These are phyloP conservation scores for Thereva nobilitata DNA, from an alignment of 2,888 invertebrate genomes.

Conservation along the genomic window DNA sequence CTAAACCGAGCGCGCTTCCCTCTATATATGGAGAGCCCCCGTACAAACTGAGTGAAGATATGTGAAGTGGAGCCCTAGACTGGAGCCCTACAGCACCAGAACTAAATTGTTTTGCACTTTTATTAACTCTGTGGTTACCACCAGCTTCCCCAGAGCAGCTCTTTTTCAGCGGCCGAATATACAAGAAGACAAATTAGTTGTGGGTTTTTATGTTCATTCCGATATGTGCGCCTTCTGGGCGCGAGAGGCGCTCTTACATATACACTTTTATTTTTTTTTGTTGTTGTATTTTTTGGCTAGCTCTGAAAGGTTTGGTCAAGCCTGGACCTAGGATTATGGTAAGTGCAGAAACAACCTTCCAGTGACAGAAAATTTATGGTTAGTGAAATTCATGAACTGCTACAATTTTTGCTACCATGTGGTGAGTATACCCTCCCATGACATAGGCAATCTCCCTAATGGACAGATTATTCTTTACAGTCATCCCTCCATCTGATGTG, in stretches of 20 bases:
- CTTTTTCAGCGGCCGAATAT: neutral
- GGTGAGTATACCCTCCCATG: conserved; percentile 1
- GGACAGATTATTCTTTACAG: conserved; percentile 22
- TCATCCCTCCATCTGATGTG: too few relatives aligned
- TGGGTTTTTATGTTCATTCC: conserved; percentile 14
- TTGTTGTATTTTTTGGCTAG: neutral
- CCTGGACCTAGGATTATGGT: conserved; percentile 3
- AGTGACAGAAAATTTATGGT: conserved; percentile 20
- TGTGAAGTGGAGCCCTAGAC: conserved; percentile 12
- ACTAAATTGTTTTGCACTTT: conserved; percentile 33
- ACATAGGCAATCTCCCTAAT: conserved; percentile 22
- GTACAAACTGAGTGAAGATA: neutral
- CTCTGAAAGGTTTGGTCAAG: conserved; percentile 9
- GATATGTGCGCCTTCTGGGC: conserved; percentile 8
- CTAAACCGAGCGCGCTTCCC: conserved; percentile 5
- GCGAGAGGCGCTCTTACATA: neutral
- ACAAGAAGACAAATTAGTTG: conserved; percentile 19
- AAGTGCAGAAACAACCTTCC: conserved; percentile 22
- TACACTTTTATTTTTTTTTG: conserved; percentile 3
- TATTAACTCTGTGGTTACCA: conserved; percentile 20
- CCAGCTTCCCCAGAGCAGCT: neutral
- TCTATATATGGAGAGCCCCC: too few relatives aligned
- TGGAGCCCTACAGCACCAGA: neutral
- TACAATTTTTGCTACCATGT: too few relatives aligned
- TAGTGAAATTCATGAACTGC: conserved; percentile 13